Conservation (phyloP, 2,888 invertebrate genomes). For the Athrips mouffetella region DNA sequence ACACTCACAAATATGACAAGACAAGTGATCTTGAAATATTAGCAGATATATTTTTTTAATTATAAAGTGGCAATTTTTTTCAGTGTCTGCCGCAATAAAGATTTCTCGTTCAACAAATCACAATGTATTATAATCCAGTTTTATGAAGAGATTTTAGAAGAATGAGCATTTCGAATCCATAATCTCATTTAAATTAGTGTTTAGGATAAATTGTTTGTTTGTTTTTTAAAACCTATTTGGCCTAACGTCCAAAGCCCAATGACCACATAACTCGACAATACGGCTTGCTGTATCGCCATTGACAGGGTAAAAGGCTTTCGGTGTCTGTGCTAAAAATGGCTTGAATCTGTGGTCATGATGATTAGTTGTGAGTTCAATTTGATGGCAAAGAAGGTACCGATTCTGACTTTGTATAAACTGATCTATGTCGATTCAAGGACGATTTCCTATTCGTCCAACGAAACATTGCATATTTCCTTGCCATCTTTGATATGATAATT, state of each 20-base stretch:
- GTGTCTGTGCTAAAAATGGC: constrained; percentile 21
- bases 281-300: constrained; percentile 3
- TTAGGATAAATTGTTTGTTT: constrained; percentile 17
- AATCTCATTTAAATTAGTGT: constrained; percentile 26
- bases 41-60: too few relatives aligned
- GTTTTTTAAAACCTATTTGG: constrained; percentile 27
- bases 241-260: constrained; percentile 26
- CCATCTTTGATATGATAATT: too few relatives aligned
- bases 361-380: too few relatives aligned
- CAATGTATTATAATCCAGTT: background rate
- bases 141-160: background rate
- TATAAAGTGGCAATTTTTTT: too few relatives aligned
- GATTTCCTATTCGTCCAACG: too few relatives aligned
- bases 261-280: constrained; percentile 3
- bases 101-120: background rate
- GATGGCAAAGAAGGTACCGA: too few relatives aligned
- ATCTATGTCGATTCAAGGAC: too few relatives aligned
- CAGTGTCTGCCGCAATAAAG: too few relatives aligned
- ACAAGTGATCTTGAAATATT: too few relatives aligned
- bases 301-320: constrained; percentile 23
- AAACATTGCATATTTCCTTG: constrained; percentile 13
- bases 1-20: constrained; percentile 10
- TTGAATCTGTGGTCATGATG: background rate
- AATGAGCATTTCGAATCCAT: constrained; percentile 1
- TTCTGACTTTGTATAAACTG: too few relatives aligned